Evolutionary conservation across 2,888 invertebrate genomes (phyloP).

Genomic region (Spodoptera exigua): DNA sequence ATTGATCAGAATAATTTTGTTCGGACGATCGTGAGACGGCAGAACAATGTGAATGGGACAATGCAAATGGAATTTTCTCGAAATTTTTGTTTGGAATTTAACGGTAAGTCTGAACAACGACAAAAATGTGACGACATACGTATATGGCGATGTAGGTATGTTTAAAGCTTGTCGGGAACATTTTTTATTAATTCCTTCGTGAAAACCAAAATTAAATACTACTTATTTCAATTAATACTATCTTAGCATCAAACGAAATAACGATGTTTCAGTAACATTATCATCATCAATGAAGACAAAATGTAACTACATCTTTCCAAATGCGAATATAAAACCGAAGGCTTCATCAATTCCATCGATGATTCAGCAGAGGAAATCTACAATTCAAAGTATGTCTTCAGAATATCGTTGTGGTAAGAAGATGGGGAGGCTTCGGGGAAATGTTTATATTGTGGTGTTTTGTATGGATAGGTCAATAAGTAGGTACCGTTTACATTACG

Average conservation of each 20-base stretch:
- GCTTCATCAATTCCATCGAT: conserved; percentile 21
- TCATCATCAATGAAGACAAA: too few species aligned
- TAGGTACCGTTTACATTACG: too few species aligned
- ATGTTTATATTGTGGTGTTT: too few species aligned
- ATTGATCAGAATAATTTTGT: conserved; percentile 53
- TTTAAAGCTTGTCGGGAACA: too few species aligned
- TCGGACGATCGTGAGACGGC: conserved; percentile 39
- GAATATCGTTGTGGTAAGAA: conserved; percentile 9
- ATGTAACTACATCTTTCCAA: neutral
- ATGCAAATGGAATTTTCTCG: conserved; percentile 16
- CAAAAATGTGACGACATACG: too few species aligned
- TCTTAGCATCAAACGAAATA: too few species aligned
- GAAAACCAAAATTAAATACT: too few species aligned
- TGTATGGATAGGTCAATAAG: too few species aligned
- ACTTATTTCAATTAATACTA: too few species aligned
- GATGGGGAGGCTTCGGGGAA: conserved; percentile 1
- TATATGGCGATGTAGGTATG: too few species aligned
- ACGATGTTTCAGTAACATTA: too few species aligned
- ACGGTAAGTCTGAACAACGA: neutral
- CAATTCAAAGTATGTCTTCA: conserved; percentile 30
- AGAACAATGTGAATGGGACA: conserved; percentile 46
- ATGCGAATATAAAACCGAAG: conserved; percentile 9
- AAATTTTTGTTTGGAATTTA: conserved; percentile 21
- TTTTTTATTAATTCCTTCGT: too few species aligned
- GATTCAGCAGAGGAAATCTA: conserved; percentile 20